Base-by-base conservation (phyloP, 2,797 vertebrate genomes). In the Myotis myotis region DNA sequence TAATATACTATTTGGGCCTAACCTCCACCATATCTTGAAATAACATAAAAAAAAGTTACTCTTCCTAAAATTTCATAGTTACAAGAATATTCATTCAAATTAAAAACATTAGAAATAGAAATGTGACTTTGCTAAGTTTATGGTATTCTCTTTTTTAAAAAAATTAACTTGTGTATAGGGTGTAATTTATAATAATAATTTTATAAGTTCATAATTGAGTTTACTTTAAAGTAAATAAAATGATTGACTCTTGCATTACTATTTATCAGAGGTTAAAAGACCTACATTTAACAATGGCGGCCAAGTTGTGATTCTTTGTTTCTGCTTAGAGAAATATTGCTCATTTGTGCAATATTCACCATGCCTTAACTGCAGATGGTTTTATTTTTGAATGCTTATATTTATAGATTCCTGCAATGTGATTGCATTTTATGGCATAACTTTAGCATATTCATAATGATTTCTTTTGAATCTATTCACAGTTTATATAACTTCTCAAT, bases 361-460 rank as follows among this genome's bases (percentile, higher is more conserved):
- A 2, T 53, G 60, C 47, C 57, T 84, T 96, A 96, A 89, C 70
- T 94, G 22, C 44, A 60, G 72, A 89, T 92, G 74, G 94, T 92
- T 97, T 97, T 66, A 91, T 95, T 96, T 90, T 30, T 33, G n/a
- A 97, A 3, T 3, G 30, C 95, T 72, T 38, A 19, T 25, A 97
- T 94, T 95, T 25, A 51, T 75, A 95, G 55, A 80, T 82, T 81
- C n/a, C 91, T 98, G 71, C 92, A 68, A 92, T 95, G 76, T 96
- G 80, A 98, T 97, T 97, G 55, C 70, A 97, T 97, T 97, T 98
- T 96, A 96, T 74, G 97, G 83, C 95, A 88, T 97, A 95, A 96
- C 97, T 93, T 93, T 85, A 95, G 79, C 82, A 15, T 95, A 89
- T 85, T 96, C 53, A 87, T 91, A 68, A 81, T 81, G 49, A 96